Conservation (phyloP, 2,113 vertebrate species). For the Microcebus lehilahytsara region DNA sequence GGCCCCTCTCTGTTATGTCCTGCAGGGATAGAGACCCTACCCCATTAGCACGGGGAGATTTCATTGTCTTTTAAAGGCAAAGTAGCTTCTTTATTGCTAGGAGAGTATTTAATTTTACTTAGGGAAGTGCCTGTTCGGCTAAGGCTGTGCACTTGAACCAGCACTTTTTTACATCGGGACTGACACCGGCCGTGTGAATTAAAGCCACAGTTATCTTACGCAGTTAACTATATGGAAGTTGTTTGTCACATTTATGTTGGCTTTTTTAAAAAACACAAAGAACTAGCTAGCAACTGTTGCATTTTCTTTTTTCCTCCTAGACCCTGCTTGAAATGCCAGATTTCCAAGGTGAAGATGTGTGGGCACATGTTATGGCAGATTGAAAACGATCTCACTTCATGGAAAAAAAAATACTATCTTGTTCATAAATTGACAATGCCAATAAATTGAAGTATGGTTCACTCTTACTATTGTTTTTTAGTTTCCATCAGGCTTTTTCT, state of each 20-base stretch:
- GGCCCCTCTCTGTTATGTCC: fast-evolving
- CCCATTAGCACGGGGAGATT: not conserved
- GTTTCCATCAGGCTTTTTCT: not conserved
- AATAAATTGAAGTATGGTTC: conserved; percentile 79
- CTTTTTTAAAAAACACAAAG: not conserved
- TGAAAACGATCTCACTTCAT: not conserved
- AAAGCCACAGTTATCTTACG: fast-evolving
- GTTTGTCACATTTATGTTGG: not conserved
- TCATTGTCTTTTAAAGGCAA: not conserved
- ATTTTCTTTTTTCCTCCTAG: conserved; percentile 74
- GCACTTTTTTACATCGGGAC: not conserved
- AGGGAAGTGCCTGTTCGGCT: not conserved
- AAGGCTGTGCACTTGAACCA: fast-evolving
- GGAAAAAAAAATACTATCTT: not conserved
- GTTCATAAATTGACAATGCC: conserved; percentile 30
- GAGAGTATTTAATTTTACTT: not conserved
- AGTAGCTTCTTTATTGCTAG: not conserved
- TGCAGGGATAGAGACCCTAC: not conserved
- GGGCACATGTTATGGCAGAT: not conserved
- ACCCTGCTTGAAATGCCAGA: conserved; percentile 27
- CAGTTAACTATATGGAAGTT: not conserved
- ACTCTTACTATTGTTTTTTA: not conserved
- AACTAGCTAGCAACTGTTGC: not conserved
- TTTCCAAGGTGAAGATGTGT: conserved; percentile 48
- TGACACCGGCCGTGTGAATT: fast-evolving